Evolutionary conservation across 2,797 vertebrate species (phyloP), one percentile per base, ranked within the genome.

Genomic region (Thripadectes ignobilis): DNA sequence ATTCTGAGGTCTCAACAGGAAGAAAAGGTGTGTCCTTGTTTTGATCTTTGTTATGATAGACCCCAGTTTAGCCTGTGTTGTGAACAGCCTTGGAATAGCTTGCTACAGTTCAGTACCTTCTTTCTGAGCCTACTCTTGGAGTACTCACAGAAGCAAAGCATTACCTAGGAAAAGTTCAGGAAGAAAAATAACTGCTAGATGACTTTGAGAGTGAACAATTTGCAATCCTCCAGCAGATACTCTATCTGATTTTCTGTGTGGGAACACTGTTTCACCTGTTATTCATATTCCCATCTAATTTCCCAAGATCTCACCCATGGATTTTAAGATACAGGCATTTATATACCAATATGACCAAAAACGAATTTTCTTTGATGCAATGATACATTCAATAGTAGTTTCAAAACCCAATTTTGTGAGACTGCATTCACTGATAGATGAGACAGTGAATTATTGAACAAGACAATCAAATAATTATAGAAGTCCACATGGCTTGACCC

Each of bases 401-500:
- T 79, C 74, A 88, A 86, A 92, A n/a, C 39, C 5, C 15, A 51
- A 2, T 59, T 84, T 61, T 82, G 55, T 67, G 87, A 34, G 30
- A 71, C 17, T 68, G 12, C 16, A 14, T 81, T 88, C 34, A 68
- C 32, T 63, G 65, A 76, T 55, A 77, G 49, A 79, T 14, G 14
- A 90, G 36, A 52, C 41, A 85, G 29, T n/a, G 30, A 87, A 85
- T 39, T 76, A 85, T 13, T 54, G 68, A 94, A 83, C 51, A 90
- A 76, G 59, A 72, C n/a, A 86, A 87, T 86, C 17, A 82, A 65
- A 63, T 88, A 80, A 91, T 91, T 84, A 74, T 73, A 85, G 66
- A 85, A 80, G 57, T 63, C 59, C 7, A 9, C 43, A 16, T 49
- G 49, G 38, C 52, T 41, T 69, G 78, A 95, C 89, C 94, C 36